These are phyloP conservation scores for Collichthys lucidus DNA, from an alignment of 2,113 vertebrate genomes.

Conservation along the genomic window DNA sequence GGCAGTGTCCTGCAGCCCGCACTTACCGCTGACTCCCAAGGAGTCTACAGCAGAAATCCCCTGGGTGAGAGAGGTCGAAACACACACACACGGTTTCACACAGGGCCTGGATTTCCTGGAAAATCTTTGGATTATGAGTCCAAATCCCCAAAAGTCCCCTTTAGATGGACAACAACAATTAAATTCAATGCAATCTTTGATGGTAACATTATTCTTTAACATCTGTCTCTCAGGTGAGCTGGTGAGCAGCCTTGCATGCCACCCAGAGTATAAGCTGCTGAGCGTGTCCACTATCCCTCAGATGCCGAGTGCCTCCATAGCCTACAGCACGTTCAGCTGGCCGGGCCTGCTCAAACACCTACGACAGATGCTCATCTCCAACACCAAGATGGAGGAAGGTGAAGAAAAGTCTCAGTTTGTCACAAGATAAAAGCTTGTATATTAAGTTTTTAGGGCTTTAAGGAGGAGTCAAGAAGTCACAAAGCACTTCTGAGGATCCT, in stretches of 20 bases:
- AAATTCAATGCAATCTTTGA: not conserved
- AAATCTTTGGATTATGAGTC: not conserved
- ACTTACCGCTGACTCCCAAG: conserved; percentile 74
- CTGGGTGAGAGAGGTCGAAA: conserved; percentile 83
- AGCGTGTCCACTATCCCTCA: conserved; percentile 92
- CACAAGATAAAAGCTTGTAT: not conserved
- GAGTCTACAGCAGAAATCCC: conserved; percentile 87
- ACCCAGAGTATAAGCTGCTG: conserved; percentile 95
- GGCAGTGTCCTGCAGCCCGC: conserved; percentile 92
- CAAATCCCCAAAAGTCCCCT: not conserved
- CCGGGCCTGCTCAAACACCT: conserved; percentile 91
- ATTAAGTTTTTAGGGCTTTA: not conserved
- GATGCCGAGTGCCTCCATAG: conserved; percentile 88
- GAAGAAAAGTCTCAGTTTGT: conserved; percentile 22
- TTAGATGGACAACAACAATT: not conserved
- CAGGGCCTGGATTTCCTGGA: not conserved
- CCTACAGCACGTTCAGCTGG: conserved; percentile 93
- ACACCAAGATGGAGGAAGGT: conserved; percentile 95
- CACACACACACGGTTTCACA: not conserved
- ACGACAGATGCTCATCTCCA: conserved; percentile 96
- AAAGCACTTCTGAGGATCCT: not conserved
- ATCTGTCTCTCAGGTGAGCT: conserved; percentile 87
- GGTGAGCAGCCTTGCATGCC: conserved; percentile 88
- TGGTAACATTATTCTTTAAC: not conserved
- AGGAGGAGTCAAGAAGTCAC: not conserved